Evolutionary conservation across 2,113 vertebrate genomes (phyloP).

Genomic region (Okapia johnstoni): DNA sequence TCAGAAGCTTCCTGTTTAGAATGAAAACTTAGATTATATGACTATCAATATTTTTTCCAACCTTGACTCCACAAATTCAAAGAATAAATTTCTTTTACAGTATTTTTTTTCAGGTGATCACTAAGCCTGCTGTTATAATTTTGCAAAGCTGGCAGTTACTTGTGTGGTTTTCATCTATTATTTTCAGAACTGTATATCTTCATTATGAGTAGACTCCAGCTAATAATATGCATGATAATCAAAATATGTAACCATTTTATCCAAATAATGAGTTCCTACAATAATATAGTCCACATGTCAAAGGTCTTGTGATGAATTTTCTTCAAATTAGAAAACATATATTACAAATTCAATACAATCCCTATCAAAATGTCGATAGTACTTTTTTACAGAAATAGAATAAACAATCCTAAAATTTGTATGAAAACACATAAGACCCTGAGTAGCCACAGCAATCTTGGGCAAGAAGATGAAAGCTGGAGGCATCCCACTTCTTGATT

Average conservation of each 20-base stretch:
- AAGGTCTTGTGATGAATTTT: background rate
- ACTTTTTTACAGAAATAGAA: background rate
- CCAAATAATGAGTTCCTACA: background rate
- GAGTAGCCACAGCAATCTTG: background rate
- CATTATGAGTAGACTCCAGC: background rate
- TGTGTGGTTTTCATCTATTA: background rate
- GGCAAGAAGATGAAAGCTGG: background rate
- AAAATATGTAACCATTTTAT: background rate
- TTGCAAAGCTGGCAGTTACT: background rate
- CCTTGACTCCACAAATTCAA: background rate
- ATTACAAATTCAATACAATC: background rate
- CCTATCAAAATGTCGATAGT: background rate
- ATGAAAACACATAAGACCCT: background rate
- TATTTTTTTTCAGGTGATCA: background rate
- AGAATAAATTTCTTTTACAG: background rate
- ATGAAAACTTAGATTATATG: background rate
- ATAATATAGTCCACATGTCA: background rate
- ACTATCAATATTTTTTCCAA: background rate
- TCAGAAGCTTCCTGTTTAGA: background rate
- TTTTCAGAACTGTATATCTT: background rate
- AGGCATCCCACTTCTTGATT: background rate
- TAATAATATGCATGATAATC: background rate
- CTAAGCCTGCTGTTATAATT: background rate
- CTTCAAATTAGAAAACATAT: background rate
- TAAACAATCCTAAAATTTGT: background rate